phyloP scores from a whole-genome alignment of 2,797 vertebrate genomes.

The Paramormyrops hopkinsi region DNA sequence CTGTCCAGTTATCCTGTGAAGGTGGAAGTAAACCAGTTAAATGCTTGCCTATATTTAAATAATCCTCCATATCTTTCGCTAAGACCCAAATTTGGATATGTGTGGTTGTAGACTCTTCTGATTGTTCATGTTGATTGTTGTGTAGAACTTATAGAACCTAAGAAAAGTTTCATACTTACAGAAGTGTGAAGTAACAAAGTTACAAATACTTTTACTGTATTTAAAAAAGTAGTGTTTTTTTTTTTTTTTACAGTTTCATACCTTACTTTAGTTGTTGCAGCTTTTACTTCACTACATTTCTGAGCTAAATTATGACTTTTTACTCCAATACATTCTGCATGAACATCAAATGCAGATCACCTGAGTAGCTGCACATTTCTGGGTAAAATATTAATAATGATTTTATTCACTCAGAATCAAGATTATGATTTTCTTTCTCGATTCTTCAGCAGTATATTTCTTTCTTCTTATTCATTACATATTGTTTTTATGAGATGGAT shows the following conservation, averaged over 20 bases:
- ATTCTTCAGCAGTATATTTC: not conserved
- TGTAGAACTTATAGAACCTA: not conserved
- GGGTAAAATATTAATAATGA: not conserved
- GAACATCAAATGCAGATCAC: not conserved
- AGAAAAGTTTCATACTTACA: not conserved
- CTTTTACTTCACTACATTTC: not conserved
- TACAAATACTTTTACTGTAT: not conserved
- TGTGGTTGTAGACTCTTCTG: not conserved
- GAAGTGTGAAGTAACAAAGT: no score
- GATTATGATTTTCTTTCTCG: not conserved
- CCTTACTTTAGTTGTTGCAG: not conserved
- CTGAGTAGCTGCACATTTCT: not conserved
- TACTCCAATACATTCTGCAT: not conserved
- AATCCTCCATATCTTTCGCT: not conserved
- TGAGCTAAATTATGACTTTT: not conserved
- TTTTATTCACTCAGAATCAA: not conserved
- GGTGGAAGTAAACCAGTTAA: conserved; percentile 43
- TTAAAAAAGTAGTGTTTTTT: not conserved
- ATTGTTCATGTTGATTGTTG: not conserved
- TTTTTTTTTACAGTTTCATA: not conserved
- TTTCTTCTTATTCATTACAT: not conserved
- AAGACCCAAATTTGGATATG: not conserved
- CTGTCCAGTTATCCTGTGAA: conserved; percentile 39
- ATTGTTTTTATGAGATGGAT: not conserved
- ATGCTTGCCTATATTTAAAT: not conserved